These are phyloP conservation scores for Thyatira batis DNA, from an alignment of 2,888 invertebrate genomes.

Conservation along the genomic window DNA sequence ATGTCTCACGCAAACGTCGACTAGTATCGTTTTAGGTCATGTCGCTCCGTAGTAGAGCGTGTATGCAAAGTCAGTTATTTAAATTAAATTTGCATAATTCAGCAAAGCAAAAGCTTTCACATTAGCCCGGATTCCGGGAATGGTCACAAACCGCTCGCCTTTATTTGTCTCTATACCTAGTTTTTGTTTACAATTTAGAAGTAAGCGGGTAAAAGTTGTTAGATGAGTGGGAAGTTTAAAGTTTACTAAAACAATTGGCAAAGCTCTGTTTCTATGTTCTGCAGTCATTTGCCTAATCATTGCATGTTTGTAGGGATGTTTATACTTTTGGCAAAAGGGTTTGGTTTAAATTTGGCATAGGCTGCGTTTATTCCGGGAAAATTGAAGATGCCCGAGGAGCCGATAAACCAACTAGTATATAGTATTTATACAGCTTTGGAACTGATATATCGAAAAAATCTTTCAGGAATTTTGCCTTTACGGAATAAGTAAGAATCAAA, in stretches of 20 bases:
- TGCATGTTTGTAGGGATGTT: too few relatives aligned
- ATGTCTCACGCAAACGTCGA: slow-evolving; percentile 16
- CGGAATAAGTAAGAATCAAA: background rate
- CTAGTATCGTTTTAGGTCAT: slow-evolving; percentile 7
- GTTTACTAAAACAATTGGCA: background rate
- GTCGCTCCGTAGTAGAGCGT: slow-evolving; percentile 30
- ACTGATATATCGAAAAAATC: too few relatives aligned
- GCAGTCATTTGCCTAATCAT: too few relatives aligned
- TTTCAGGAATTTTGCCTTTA: too few relatives aligned
- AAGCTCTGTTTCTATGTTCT: too few relatives aligned
- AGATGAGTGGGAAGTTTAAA: background rate
- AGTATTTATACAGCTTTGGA: too few relatives aligned
- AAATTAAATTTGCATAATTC: slow-evolving; percentile 67
- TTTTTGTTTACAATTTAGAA: background rate
- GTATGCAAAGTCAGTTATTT: slow-evolving; percentile 54
- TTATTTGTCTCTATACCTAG: slow-evolving; percentile 18
- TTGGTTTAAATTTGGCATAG: too few relatives aligned
- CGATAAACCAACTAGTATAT: too few relatives aligned
- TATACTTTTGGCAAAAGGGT: too few relatives aligned
- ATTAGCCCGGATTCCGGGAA: slow-evolving; percentile 44
- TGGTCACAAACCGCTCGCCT: slow-evolving; percentile 24
- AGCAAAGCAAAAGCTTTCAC: slow-evolving; percentile 56
- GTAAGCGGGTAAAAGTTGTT: background rate
- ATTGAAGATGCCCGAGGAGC: too few relatives aligned
- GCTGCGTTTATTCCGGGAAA: too few relatives aligned